phyloP scores from a whole-genome alignment of 2,113 vertebrate genomes.

The Gopherus flavomarginatus region DNA sequence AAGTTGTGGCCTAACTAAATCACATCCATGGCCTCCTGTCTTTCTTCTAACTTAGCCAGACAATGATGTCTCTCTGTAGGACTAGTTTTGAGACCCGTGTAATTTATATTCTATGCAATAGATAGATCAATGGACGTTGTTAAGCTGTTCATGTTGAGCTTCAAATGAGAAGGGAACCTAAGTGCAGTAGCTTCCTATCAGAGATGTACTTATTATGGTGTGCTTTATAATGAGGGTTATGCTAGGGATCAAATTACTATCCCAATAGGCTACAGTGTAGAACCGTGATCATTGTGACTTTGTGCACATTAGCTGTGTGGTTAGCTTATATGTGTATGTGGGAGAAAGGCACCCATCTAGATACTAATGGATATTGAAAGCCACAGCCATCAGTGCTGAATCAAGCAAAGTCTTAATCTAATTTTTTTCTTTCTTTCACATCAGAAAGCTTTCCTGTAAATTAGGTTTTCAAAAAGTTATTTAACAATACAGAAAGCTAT shows the following conservation, averaged over 20 bases:
- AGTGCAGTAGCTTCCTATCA: neutral
- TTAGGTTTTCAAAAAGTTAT: constrained; percentile 62
- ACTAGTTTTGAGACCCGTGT: neutral
- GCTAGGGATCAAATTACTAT: constrained; percentile 42
- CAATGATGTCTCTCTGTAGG: neutral
- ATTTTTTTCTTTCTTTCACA: constrained; percentile 34
- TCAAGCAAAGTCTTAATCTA: neutral
- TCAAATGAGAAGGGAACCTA: constrained; percentile 12
- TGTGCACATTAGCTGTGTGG: constrained; percentile 49
- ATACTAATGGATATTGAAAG: constrained; percentile 54
- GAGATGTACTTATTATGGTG: neutral
- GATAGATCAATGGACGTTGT: neutral
- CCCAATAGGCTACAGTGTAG: constrained; percentile 53
- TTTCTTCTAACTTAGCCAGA: neutral
- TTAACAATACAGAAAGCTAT: constrained; percentile 48
- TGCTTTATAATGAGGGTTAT: constrained; percentile 30
- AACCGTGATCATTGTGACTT: neutral
- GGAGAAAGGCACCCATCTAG: constrained; percentile 26
- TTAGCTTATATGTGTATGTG: neutral
- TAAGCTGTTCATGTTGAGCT: constrained; percentile 9
- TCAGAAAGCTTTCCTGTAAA: constrained; percentile 46
- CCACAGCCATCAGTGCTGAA: constrained; percentile 16
- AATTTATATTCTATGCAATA: neutral
- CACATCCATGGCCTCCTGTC: neutral
- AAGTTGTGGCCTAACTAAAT: neutral